Evolutionary conservation across 1,140 invertebrate species (phyloP).

Genomic region (Stratiolaelaps scimitus): DNA sequence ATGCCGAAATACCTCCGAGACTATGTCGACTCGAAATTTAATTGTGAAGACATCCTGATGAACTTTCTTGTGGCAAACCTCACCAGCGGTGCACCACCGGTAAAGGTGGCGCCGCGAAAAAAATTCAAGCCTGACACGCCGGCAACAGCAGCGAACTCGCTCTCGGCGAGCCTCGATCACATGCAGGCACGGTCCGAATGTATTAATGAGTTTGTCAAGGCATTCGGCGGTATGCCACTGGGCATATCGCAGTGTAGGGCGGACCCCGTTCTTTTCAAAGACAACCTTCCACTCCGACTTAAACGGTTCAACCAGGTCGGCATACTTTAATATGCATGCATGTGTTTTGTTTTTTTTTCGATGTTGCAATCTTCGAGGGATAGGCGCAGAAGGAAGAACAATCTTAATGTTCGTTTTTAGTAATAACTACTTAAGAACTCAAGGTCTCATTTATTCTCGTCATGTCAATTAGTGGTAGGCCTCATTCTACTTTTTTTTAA

Average conservation of each 20-base stretch:
- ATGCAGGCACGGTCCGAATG: slow-evolving; percentile 86
- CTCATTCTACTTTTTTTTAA: too few relatives aligned
- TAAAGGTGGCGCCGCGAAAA: slow-evolving; percentile 92
- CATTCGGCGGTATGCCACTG: slow-evolving; percentile 76
- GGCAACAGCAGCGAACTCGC: slow-evolving; percentile 81
- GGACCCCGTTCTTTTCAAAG: slow-evolving; percentile 83
- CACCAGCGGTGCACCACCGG: slow-evolving; percentile 72
- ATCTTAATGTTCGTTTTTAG: too few relatives aligned
- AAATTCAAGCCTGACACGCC: slow-evolving; percentile 77
- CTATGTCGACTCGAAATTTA: slow-evolving; percentile 82
- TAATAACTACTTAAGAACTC: too few relatives aligned
- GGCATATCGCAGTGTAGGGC: slow-evolving; percentile 79
- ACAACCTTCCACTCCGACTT: slow-evolving; percentile 69
- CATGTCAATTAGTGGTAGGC: too few relatives aligned
- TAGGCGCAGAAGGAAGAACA: too few relatives aligned
- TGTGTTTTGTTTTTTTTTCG: too few relatives aligned
- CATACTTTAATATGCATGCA: slow-evolving; percentile 64
- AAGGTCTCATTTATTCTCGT: too few relatives aligned
- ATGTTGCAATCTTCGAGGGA: too few relatives aligned
- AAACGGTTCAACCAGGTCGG: slow-evolving; percentile 84
- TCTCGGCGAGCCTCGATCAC: slow-evolving; percentile 68
- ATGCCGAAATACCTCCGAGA: slow-evolving; percentile 64
- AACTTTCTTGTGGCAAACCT: slow-evolving; percentile 79
- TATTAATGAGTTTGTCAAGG: slow-evolving; percentile 67
- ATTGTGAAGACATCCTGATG: slow-evolving; percentile 90